Evolutionary conservation across 2,888 invertebrate genomes (phyloP).

Genomic region (Hypercompe scribonia): DNA sequence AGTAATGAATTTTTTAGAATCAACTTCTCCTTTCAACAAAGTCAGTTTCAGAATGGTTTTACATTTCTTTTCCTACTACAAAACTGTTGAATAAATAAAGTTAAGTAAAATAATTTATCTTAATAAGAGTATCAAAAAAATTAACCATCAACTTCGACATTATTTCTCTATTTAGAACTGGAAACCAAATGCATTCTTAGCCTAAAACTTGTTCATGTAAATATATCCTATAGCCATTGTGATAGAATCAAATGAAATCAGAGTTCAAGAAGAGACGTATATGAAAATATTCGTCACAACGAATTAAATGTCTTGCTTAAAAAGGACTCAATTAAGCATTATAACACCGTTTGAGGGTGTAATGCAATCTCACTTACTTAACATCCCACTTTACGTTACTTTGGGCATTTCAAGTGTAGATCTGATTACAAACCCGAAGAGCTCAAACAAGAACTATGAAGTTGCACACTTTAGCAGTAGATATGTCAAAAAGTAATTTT

Average conservation of each 20-base stretch:
- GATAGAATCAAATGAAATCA: background rate
- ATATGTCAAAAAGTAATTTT: background rate
- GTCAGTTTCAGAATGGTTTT: background rate
- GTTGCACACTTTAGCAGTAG: background rate
- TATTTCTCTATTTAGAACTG: constrained; percentile 16
- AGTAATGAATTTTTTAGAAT: background rate
- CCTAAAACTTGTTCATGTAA: background rate
- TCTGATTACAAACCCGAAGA: constrained; percentile 1
- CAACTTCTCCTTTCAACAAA: constrained; percentile 8
- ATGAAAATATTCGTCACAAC: background rate
- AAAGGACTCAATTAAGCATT: background rate
- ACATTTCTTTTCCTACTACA: constrained; percentile 1
- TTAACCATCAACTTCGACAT: constrained; percentile 31
- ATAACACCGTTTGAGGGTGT: constrained; percentile 2
- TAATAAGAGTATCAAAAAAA: constrained; percentile 19
- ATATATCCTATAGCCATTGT: too few species aligned
- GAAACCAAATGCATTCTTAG: constrained; percentile 15
- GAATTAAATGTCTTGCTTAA: background rate
- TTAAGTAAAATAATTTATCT: constrained; percentile 21
- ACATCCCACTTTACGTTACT: constrained; percentile 3
- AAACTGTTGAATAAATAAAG: constrained; percentile 17
- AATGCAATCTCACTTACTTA: constrained; percentile 8
- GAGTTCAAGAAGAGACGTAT: background rate
- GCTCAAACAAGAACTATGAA: background rate
- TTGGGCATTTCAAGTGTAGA: constrained; percentile 2